Percentiles rank a stretch among this genome's conserved stretches.
These are phyloP conservation scores for Corythaeola cristata DNA, from an alignment of 2,113 vertebrate species.

Conservation along the genomic window DNA sequence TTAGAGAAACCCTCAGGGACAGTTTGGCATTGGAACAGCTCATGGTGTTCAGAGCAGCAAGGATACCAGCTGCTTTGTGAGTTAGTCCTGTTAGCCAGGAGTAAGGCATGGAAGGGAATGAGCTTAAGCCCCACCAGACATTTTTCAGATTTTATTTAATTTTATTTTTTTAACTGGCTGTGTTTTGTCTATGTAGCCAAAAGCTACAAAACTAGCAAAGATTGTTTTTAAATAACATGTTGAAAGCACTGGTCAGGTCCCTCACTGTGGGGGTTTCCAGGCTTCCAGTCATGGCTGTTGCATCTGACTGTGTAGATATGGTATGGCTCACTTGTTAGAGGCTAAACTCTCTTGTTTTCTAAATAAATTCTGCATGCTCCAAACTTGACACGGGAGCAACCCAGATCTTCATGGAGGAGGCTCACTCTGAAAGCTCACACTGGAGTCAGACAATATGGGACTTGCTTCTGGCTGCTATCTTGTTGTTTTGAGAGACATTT, in stretches of 20 bases:
- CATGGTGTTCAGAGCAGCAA: neutral
- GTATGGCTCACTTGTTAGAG: neutral
- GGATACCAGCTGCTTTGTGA: neutral
- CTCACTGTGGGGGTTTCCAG: neutral
- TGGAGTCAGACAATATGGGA: neutral
- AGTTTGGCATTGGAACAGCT: neutral
- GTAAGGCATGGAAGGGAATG: neutral
- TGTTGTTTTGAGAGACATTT: neutral
- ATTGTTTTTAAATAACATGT: neutral
- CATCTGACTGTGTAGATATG: neutral
- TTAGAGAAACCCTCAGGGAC: neutral
- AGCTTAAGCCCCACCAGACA: neutral
- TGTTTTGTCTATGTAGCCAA: neutral
- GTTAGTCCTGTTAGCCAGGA: neutral
- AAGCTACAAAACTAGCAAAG: neutral
- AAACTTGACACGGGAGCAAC: neutral
- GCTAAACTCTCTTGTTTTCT: neutral
- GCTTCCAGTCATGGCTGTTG: neutral
- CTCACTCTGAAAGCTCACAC: neutral
- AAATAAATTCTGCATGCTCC: neutral
- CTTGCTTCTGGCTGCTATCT: neutral
- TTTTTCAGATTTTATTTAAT: neutral
- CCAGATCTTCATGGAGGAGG: neutral
- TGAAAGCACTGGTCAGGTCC: neutral
- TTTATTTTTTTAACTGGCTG: neutral